Evolutionary conservation across 2,888 invertebrate species (phyloP), one percentile per base, ranked within the genome.

Genomic region (Aspidiotus rigidus): DNA sequence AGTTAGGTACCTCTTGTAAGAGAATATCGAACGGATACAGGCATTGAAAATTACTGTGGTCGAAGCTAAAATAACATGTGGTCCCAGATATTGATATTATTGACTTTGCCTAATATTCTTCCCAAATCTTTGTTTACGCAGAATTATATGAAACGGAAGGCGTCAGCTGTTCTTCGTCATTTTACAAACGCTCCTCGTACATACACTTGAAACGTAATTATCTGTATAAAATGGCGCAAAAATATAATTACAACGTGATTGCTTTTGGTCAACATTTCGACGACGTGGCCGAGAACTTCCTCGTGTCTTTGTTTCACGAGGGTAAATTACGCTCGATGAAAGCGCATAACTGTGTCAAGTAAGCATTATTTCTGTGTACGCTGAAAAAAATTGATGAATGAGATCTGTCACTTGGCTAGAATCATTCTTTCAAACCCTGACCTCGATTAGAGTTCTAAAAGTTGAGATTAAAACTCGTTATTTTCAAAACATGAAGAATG

Each of bases 201-300:
- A 28, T 28, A 28, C 83, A 87, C 71, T 83, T 85, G 77, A 85
- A 86, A 72, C 82, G 91, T 13, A 86, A 88, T 7, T 84, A 89
- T 71, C 83, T 91, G 53, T 90, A 90, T 77, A 81, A 85, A 0
- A 83, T 88, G 41, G 91, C 91, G 0, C 83, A 86, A 72, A 82
- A 85, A 69, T 86, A 89, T 74, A 86, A 86, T 0, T 94, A 90
- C 80, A 89, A 91, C 77, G 93, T 93, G 2, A 81, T 92, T n/a
- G 93, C 92, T 0, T 80, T 93, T 44, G 93, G 90, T 1, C 93
- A 93, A 77, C 88, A 89, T 77, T 79, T 93, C 64, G 93, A 93
- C 78, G 90, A 90, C 77, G 81, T 93, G 7, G 87, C 90, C 39
- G 86, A 89, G 75, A 87, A 87, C 72, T 92, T 94, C 78, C 79